Evolutionary conservation across 2,797 vertebrate genomes (phyloP).

Genomic region (Acanthurus leucopareius): DNA sequence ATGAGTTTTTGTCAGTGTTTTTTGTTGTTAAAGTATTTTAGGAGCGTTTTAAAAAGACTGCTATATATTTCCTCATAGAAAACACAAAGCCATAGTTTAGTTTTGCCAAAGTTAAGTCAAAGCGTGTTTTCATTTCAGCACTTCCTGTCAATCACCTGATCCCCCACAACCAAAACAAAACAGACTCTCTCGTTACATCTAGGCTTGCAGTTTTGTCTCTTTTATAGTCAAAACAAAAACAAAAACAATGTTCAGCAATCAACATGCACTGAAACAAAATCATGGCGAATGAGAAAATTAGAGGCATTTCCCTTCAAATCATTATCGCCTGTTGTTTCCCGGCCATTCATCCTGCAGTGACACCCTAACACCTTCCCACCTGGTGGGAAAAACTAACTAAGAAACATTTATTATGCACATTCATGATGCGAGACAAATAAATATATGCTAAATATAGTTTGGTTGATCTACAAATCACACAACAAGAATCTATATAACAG

Average conservation of each 20-base stretch:
- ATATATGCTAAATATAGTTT: neutral
- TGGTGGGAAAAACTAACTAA: neutral
- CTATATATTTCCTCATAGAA: slow-evolving; percentile 3
- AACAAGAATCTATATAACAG: slow-evolving; percentile 6
- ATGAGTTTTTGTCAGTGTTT: neutral
- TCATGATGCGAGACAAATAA: neutral
- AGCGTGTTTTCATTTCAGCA: no score
- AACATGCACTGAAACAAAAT: neutral
- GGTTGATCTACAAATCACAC: slow-evolving; percentile 3
- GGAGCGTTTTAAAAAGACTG: neutral
- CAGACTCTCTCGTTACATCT: neutral
- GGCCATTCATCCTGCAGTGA: neutral
- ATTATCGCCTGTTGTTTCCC: neutral
- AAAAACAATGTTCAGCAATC: no score
- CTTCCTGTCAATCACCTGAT: slow-evolving; percentile 19
- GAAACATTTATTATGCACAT: slow-evolving; percentile 17
- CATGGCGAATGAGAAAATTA: neutral
- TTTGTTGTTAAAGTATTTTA: neutral
- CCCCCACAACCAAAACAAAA: neutral
- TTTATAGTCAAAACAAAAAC: neutral
- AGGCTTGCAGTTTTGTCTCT: neutral
- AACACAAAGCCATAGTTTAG: slow-evolving; percentile 10
- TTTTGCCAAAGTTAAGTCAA: neutral
- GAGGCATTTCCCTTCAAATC: neutral
- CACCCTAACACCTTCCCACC: neutral